Evolutionary conservation across 1,140 invertebrate species (phyloP).

Genomic region (Lepidotrigona ventralis): DNA sequence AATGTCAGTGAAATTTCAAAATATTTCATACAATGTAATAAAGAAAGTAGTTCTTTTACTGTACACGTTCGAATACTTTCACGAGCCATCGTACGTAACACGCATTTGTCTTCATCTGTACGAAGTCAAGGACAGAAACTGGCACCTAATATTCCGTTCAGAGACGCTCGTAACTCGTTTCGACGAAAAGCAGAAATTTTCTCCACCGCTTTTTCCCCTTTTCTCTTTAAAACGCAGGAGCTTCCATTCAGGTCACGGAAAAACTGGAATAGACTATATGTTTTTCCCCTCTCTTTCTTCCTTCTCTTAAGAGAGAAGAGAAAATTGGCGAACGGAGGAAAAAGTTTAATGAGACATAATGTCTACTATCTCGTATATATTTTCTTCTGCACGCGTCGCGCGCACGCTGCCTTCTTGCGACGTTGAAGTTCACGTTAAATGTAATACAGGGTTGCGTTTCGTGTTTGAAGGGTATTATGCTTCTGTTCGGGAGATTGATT

Average conservation of each 20-base stretch:
- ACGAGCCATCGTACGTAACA: no score
- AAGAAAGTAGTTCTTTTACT: no score
- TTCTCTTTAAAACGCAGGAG: neutral
- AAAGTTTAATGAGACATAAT: neutral
- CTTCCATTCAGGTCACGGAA: neutral
- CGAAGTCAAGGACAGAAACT: neutral
- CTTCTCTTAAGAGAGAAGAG: neutral
- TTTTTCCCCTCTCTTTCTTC: neutral
- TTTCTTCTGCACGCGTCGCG: neutral
- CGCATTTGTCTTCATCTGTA: conserved; percentile 9
- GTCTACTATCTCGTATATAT: neutral
- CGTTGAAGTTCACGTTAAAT: neutral
- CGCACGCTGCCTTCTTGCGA: neutral
- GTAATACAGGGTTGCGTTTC: neutral
- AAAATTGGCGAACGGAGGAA: neutral
- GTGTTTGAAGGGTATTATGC: neutral
- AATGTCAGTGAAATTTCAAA: no score
- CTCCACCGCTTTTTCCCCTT: neutral
- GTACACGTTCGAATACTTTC: no score
- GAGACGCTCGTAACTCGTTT: conserved; percentile 1
- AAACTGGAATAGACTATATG: neutral
- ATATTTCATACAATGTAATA: no score
- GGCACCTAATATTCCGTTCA: conserved; percentile 44
- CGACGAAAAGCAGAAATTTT: neutral
- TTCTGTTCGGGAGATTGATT: neutral